Conservation (phyloP, 2,113 vertebrate species). For the Halcyon senegalensis region DNA sequence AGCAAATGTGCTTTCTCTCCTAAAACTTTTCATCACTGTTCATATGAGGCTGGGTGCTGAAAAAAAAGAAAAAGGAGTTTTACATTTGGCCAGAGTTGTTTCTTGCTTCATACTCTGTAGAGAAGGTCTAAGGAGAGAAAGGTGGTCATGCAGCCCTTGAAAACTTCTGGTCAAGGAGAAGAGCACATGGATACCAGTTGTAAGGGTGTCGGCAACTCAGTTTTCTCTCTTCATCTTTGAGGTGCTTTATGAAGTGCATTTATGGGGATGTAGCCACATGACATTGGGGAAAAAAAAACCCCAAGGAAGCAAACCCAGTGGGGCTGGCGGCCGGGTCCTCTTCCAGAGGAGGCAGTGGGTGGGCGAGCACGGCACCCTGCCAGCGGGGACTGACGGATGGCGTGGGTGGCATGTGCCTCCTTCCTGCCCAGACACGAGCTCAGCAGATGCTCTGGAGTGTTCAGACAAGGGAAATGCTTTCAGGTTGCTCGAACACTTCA, state of each 20-base stretch:
- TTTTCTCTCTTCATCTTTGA: not conserved
- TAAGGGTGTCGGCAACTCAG: not conserved
- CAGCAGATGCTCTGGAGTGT: slow-evolving; percentile 5
- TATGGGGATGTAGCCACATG: not conserved
- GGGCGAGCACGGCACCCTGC: not conserved
- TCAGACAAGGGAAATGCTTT: slow-evolving; percentile 49
- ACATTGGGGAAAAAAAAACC: not conserved
- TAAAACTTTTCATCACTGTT: not conserved
- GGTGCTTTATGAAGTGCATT: not conserved
- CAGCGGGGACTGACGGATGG: not conserved
- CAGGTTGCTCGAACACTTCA: not conserved
- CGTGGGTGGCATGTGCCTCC: not conserved
- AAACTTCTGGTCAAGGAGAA: not conserved
- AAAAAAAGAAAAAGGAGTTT: not conserved
- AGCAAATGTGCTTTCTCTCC: not conserved
- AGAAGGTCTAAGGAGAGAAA: not conserved
- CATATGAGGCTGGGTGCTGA: not conserved
- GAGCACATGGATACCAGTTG: not conserved
- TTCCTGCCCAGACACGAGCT: not conserved
- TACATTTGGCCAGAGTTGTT: not conserved
- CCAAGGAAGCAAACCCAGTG: not conserved
- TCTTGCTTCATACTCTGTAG: not conserved
- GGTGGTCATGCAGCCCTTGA: not conserved
- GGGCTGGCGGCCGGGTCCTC: not conserved
- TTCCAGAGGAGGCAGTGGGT: fast-evolving